Evolutionary conservation across 2,888 invertebrate genomes (phyloP).

Genomic region (Idaea aversata): DNA sequence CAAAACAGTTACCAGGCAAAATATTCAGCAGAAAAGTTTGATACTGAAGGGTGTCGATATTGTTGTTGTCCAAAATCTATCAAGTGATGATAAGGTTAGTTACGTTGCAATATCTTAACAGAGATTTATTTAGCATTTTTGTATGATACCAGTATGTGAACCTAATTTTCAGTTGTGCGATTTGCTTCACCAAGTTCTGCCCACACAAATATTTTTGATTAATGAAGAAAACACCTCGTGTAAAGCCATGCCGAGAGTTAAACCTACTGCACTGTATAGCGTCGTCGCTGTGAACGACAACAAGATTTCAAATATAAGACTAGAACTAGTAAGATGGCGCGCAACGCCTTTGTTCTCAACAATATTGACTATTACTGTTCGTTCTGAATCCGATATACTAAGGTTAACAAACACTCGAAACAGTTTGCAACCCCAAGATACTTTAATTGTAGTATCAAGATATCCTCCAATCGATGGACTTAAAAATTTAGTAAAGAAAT

Average conservation of each 20-base stretch:
- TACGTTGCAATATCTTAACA: too few relatives aligned
- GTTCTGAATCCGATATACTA: constrained; percentile 27
- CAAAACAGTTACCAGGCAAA: constrained; percentile 16
- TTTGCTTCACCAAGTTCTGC: constrained; percentile 11
- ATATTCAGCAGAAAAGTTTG: constrained; percentile 7
- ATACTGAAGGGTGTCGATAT: constrained; percentile 23
- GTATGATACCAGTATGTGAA: neutral
- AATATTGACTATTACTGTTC: constrained; percentile 22
- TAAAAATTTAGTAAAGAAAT: constrained; percentile 30
- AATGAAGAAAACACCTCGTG: constrained; percentile 5
- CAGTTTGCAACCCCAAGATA: constrained; percentile 20
- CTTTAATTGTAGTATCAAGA: constrained; percentile 31
- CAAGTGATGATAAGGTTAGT: constrained; percentile 24
- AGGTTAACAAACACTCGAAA: constrained; percentile 25
- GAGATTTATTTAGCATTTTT: too few relatives aligned
- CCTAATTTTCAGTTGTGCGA: neutral
- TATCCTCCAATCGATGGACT: constrained; percentile 33
- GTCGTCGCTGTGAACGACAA: constrained; percentile 8
- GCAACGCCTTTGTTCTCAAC: constrained; percentile 17
- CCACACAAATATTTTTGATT: constrained; percentile 10
- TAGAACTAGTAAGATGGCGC: constrained; percentile 33
- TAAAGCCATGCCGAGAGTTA: too few relatives aligned
- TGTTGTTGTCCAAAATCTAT: constrained; percentile 31
- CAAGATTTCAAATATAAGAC: constrained; percentile 14
- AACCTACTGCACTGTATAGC: too few relatives aligned